Evolutionary conservation across 2,113 vertebrate genomes (phyloP).

Genomic region (Emydura subglobosa): DNA sequence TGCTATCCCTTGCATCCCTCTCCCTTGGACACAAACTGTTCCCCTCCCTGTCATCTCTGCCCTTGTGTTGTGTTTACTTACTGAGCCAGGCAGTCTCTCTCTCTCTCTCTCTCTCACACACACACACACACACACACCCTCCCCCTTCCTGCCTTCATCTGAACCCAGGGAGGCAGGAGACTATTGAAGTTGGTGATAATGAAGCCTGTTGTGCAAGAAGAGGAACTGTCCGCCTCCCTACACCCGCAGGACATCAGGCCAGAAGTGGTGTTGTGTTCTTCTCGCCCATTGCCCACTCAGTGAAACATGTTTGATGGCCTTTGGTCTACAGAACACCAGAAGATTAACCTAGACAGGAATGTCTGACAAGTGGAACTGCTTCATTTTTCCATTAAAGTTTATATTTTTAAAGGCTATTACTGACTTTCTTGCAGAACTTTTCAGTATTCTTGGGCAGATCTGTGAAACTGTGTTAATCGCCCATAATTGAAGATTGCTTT

Average conservation of each 20-base stretch:
- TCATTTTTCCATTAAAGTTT: not conserved
- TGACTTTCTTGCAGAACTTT: not conserved
- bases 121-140: accelerated
- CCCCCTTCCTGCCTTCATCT: accelerated
- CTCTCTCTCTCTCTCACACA: not conserved
- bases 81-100: not conserved
- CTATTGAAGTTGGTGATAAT: not conserved
- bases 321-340: not conserved
- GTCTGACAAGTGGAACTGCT: not conserved
- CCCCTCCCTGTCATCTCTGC: not conserved
- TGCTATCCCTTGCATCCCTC: not conserved
- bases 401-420: not conserved
- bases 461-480: not conserved
- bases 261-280: not conserved
- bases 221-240: not conserved
- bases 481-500: not conserved
- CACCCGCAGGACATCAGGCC: not conserved
- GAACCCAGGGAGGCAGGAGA: not conserved
- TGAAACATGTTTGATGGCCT: not conserved
- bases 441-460: not conserved
- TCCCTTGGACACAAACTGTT: not conserved
- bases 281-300: no score
- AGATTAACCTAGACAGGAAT: not conserved
- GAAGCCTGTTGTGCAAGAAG: not conserved
- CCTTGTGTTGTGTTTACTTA: not conserved